These are phyloP conservation scores for Prionailurus bengalensis DNA, from an alignment of 2,113 vertebrate genomes.

Conservation along the genomic window DNA sequence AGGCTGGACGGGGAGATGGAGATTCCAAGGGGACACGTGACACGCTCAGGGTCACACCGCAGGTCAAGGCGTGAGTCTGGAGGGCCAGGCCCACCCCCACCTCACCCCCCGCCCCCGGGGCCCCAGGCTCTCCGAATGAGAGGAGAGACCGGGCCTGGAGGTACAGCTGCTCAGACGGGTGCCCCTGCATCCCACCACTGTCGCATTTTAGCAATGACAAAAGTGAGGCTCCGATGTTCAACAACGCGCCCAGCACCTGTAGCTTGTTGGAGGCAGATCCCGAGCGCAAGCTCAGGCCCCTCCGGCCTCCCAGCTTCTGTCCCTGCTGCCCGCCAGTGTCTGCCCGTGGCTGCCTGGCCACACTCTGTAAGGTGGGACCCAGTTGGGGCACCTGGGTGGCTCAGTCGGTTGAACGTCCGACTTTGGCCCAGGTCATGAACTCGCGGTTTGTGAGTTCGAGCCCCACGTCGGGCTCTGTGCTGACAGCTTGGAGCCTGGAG, in stretches of 20 bases:
- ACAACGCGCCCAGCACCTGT: rapidly evolving
- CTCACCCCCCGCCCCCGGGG: too few relatives aligned
- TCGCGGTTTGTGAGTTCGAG: too few relatives aligned
- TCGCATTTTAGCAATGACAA: neutral
- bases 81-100: neutral
- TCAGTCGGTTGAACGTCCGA: too few relatives aligned
- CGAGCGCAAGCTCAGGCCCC: neutral
- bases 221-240: neutral
- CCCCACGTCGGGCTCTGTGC: too few relatives aligned
- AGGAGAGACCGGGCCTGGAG: neutral
- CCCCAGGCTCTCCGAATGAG: neutral
- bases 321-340: rapidly evolving
- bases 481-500: too few relatives aligned
- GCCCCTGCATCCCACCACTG: neutral
- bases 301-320: too few relatives aligned
- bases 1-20: neutral
- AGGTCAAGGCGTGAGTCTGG: neutral
- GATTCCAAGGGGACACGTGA: neutral
- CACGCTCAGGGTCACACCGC: too few relatives aligned
- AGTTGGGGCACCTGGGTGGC: rapidly evolving
- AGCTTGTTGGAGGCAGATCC: neutral
- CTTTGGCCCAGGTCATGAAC: too few relatives aligned
- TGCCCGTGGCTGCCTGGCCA: neutral
- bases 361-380: rapidly evolving
- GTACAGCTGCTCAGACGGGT: neutral